Base-by-base conservation (phyloP, 2,888 invertebrate genomes). In the Luperina testacea region DNA sequence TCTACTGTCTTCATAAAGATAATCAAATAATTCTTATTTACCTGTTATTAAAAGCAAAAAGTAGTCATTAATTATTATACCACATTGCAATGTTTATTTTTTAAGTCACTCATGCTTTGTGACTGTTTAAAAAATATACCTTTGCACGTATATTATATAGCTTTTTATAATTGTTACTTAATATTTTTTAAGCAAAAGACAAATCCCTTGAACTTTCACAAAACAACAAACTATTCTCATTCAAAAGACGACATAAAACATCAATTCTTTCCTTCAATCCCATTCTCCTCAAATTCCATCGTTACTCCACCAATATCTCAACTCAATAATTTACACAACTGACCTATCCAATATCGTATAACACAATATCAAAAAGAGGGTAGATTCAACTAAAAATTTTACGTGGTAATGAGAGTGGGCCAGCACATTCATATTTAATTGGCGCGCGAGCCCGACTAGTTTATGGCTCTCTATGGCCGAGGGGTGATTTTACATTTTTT, bases 401-500 rank as follows among this genome's bases (percentile, higher is more conserved):
- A 91, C 91, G 90, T 89, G 83, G 94, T 95, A 95, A 96, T 95
- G 94, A 93, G 92, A 93, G 91, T 92, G 92, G 91, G 90, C 90
- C 88, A 82, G 89, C 83, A 87, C 93, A 93, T 96, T 93, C 95
- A 96, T 96, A 96, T 96, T 96, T 96, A 96, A 96, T 96, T 96
- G 96, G 95, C 92, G 92, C 92, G 90, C 90, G 90, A 90, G 90
- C 77, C 85, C 81, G 85, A 88, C 92, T 95, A 94, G 94, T 96
- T 97, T 96, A 96, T 94, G 92, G 93, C 94, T 86, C 95, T 95
- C 94, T 90, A 88, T 91, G 92, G 94, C 87, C 90, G 90, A 92
- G 93, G 95, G 96, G 94, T 93, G 95, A 95, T 95, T 95, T 95
- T 94, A 94, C 94, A 93, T 93, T 94, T 95, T 95, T 94, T 61